These are phyloP conservation scores for Thelohanellus kitauei DNA, from an alignment of 30 jellyfish, hydroid and myxozoan species.

Conservation along the genomic window DNA sequence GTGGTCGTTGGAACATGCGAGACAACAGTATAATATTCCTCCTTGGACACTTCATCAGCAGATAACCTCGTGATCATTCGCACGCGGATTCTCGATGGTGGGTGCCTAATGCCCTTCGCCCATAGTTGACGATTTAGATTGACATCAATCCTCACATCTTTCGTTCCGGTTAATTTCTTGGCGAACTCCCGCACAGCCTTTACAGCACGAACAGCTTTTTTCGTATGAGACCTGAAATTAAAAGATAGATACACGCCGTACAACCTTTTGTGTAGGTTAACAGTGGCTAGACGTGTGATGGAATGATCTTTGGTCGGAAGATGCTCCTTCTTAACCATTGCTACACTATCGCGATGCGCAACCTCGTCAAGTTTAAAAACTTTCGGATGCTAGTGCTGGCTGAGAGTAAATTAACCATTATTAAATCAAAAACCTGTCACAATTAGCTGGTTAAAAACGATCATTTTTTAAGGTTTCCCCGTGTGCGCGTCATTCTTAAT, in stretches of 20 bases:
- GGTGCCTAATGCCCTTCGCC: background rate
- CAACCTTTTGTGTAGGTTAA: background rate
- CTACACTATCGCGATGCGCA: too few species aligned
- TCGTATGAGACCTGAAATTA: background rate
- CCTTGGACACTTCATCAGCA: background rate
- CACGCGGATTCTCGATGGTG: background rate
- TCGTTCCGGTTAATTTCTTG: background rate
- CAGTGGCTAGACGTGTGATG: too few species aligned
- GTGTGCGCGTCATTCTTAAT: too few species aligned
- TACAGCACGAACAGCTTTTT: background rate
- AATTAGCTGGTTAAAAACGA: too few species aligned
- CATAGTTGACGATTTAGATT: background rate
- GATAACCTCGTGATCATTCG: background rate
- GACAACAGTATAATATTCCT: background rate
- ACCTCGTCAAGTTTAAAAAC: too few species aligned
- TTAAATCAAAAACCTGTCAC: too few species aligned
- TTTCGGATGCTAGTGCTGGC: too few species aligned
- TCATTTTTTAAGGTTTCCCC: too few species aligned
- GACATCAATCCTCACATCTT: background rate
- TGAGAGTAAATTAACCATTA: too few species aligned
- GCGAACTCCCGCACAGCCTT: background rate
- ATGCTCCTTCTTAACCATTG: too few species aligned
- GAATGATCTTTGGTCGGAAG: too few species aligned
- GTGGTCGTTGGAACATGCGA: background rate
- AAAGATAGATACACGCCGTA: background rate